These are phyloP conservation scores for Pyrochroa serraticornis DNA, from an alignment of 2,888 invertebrate species.

Conservation along the genomic window DNA sequence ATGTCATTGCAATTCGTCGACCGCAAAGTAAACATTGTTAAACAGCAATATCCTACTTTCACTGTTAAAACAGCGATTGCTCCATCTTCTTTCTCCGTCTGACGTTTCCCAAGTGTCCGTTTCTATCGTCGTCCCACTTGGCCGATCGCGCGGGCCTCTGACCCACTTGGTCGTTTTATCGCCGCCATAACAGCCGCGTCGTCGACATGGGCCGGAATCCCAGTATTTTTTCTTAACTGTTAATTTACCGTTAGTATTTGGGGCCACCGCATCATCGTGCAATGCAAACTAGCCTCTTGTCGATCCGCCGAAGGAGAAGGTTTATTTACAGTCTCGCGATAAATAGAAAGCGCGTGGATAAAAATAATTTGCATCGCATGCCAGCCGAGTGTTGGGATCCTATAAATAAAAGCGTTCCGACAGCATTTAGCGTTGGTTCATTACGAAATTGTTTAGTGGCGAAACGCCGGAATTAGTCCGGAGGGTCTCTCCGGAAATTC, in stretches of 20 bases:
- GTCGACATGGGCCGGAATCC: constrained; percentile 36
- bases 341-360: constrained; percentile 28
- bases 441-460: neutral
- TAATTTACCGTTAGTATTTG: constrained; percentile 9
- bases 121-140: constrained; percentile 41
- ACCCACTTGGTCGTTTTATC: constrained; percentile 38
- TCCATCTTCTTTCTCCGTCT: constrained; percentile 35
- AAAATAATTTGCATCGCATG: constrained; percentile 31
- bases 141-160: constrained; percentile 28
- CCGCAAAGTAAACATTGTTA: constrained; percentile 27
- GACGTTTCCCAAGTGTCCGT: constrained; percentile 21
- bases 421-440: neutral
- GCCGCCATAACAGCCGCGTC: constrained; percentile 29
- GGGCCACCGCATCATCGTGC: constrained; percentile 4
- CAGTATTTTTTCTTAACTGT: constrained; percentile 31
- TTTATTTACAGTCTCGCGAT: constrained; percentile 27
- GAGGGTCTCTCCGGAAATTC: no score
- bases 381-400: constrained; percentile 15
- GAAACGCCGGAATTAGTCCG: no score
- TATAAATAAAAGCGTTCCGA: constrained; percentile 13
- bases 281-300: constrained; percentile 7
- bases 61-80: constrained; percentile 36
- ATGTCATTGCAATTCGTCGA: constrained; percentile 5
- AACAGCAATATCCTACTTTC: constrained; percentile 45
- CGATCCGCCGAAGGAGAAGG: constrained; percentile 14